Percentiles rank a stretch among this genome's conserved stretches.
Conservation (phyloP, 2,113 vertebrate species). For the Platichthys stellatus region DNA sequence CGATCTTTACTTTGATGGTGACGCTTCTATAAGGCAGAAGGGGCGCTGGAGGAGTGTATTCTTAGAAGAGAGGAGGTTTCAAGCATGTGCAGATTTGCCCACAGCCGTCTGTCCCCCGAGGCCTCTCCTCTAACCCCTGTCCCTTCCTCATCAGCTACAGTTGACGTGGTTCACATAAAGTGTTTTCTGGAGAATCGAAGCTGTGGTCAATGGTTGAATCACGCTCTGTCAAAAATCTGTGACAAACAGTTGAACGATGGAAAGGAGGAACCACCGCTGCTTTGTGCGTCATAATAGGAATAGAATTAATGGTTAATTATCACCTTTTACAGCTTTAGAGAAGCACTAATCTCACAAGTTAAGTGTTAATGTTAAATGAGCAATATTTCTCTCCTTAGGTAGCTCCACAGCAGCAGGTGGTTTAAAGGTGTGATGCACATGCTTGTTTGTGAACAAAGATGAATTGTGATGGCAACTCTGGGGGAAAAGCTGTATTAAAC, state of each 20-base stretch:
- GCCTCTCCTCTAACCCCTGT: slow-evolving; percentile 45
- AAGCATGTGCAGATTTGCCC: slow-evolving; percentile 46
- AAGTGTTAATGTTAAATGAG: slow-evolving; percentile 6
- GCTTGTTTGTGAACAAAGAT: not conserved
- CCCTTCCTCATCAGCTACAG: slow-evolving; percentile 23
- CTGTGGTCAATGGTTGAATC: slow-evolving; percentile 17
- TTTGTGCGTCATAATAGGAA: not conserved
- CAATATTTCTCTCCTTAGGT: not conserved
- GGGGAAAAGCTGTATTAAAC: not conserved
- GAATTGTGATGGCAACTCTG: slow-evolving; percentile 18
- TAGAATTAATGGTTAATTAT: not conserved
- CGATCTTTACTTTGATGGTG: slow-evolving; percentile 72
- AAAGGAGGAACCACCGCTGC: too few relatives aligned
- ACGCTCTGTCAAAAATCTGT: not conserved
- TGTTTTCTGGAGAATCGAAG: slow-evolving; percentile 17
- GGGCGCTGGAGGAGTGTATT: slow-evolving; percentile 55
- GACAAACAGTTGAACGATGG: too few relatives aligned
- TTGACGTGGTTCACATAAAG: slow-evolving; percentile 2
- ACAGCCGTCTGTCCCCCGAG: slow-evolving; percentile 41
- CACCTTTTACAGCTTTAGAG: not conserved
- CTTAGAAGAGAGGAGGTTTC: slow-evolving; percentile 50
- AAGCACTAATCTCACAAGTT: not conserved
- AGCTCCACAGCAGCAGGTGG: not conserved
- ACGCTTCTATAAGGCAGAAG: slow-evolving; percentile 42
- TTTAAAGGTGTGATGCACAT: not conserved